Percentiles rank a stretch among this genome's conserved stretches.
Evolutionary conservation across 2,797 vertebrate genomes (phyloP).

Genomic region (Oreonectes daqikongensis): DNA sequence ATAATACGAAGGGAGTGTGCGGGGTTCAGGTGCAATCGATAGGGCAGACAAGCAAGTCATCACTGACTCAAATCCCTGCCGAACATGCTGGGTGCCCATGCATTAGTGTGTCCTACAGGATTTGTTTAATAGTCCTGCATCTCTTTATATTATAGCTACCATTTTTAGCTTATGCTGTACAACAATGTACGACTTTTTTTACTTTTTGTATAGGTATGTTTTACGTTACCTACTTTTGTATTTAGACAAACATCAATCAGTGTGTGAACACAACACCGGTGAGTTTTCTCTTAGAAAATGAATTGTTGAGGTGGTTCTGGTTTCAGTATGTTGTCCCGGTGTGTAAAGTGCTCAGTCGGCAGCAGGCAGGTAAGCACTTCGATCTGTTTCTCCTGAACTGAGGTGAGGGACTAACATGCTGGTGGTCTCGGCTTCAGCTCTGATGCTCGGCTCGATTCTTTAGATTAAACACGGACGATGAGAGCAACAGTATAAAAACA

Average conservation of each 20-base stretch:
- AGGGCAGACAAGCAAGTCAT: constrained; percentile 65
- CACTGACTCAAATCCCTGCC: constrained; percentile 45
- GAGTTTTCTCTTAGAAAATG: constrained; percentile 7
- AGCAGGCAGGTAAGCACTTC: constrained; percentile 61
- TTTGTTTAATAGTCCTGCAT: background rate
- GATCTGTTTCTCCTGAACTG: constrained; percentile 63
- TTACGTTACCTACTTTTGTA: background rate
- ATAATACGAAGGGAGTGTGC: constrained; percentile 73
- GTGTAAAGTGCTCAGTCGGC: constrained; percentile 57
- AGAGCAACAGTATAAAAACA: background rate
- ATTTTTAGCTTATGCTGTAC: background rate
- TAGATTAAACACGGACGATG: constrained; percentile 13
- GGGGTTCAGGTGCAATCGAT: constrained; percentile 74
- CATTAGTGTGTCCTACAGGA: background rate
- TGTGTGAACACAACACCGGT: constrained; percentile 26
- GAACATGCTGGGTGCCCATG: constrained; percentile 4
- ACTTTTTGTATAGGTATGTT: background rate
- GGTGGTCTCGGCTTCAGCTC: constrained; percentile 42
- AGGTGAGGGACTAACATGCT: constrained; percentile 48
- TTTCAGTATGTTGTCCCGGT: constrained; percentile 37
- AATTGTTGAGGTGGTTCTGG: constrained; percentile 32
- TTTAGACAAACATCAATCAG: constrained; percentile 30
- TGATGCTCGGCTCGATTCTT: constrained; percentile 44
- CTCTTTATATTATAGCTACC: background rate
- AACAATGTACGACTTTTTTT: background rate